Evolutionary conservation across 2,113 vertebrate species (phyloP), one percentile per base, ranked within the genome.

Genomic region (Agelaius tricolor): DNA sequence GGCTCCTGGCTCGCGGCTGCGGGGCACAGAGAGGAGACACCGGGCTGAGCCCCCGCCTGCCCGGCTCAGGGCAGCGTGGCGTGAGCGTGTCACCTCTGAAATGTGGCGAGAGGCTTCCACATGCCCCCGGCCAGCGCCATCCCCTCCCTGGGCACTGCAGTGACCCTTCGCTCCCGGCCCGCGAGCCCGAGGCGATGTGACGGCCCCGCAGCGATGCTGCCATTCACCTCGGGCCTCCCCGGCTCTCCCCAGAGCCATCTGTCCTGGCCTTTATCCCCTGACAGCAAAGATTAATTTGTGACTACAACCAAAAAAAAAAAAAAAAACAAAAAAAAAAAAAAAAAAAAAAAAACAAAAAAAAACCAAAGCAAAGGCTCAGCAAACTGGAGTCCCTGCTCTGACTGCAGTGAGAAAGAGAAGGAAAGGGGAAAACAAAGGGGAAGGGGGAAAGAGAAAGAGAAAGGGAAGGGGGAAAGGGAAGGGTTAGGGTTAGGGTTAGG

Each of bases 251-350:
- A 2, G 66, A 82, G 95, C 96, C 96, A 96, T 97, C 96, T 97
- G 96, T 93, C 74, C 84, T 8, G 1, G 90, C 37, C 78, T 73
- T 96, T 78, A 96, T 96, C 96, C 92, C 81, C 74, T 35, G 39
- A 51, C 87, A 68, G 92, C 58, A 18, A 87, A 93, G 96, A 97
- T 96, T 97, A 95, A 96, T 95, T 91, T 91, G 81, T 31, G 87
- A 91, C 52, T 84, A 85, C 74, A 76, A 87, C 77, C 24, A 61
- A 2, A 18, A 54, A 18, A 76, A 37, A 37, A 37, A 37, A 37
- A 37, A 37, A 37, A 35, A 35, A 8, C 9, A 37, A 37, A 37
- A 9, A 37, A 35, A 8, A 8, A 37, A 37, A 37, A 9, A 61
- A 2, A 18, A 54, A 18, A 76, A 37, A 37, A 37, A 37, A 37